Evolutionary conservation across 2,888 invertebrate genomes (phyloP), one percentile per base, ranked within the genome.

Genomic region (Elegia similella): DNA sequence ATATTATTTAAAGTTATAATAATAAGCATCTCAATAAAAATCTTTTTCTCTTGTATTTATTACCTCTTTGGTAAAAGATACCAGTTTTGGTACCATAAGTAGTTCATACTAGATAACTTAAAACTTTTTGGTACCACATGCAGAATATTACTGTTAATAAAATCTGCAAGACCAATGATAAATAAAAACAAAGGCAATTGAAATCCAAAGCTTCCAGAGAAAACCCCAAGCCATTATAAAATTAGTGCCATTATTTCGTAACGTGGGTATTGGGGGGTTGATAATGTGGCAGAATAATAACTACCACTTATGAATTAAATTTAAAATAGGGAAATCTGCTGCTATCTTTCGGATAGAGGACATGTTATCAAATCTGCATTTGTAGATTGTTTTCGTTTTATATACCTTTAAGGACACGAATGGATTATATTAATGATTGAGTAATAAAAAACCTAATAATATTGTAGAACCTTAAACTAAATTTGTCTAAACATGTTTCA

Each of bases 201-300:
- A 52, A 59, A 58, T 15, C 48, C 53, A 44, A 56, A 56, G 55
- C 61, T 62, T 62, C 62, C 62, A 60, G 23, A 17, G 12, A 42
- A 64, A 59, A 62, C 60, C 60, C 61, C 57, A 65, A 68, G 71
- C 76, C 75, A 75, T 75, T 66, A 62, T 59, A 59, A 57, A 62
- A 69, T 65, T 70, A 75, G 79, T 79, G 79, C 79, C 78, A 78
- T 80, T 72, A 48, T 42, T 29, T 23, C 47, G 42, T 48, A 42
- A 47, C 17, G 15, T n/a, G n/a, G n/a, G n/a, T 48, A 16, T 16
- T 42, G 29, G 34, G 29, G 13, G 48, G 29, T 55, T 7, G 30
- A 34, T 23, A 47, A 34, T 17, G 15, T 47, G 44, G 43, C 16
- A 30, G 15, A 32, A 43, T 23, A 29, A 44, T 43, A 30, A 23